A percentile compares a stretch with the other conserved stretches of the same genome.
These are phyloP conservation scores for Fragariocoptes setiger DNA, from an alignment of 1,140 invertebrate genomes.

Conservation along the genomic window DNA sequence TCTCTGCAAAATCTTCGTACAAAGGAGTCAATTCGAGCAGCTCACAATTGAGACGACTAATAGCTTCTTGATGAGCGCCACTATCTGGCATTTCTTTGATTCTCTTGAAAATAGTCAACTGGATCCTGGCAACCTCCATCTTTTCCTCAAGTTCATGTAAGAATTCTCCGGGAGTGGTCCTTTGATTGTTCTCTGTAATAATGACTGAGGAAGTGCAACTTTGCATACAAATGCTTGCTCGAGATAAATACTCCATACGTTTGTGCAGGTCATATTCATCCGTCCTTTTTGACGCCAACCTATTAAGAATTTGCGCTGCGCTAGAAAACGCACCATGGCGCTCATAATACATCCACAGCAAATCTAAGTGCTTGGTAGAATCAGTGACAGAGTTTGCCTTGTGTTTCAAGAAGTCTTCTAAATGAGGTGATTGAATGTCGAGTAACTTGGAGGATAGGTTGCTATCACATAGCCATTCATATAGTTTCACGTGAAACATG, in stretches of 20 bases:
- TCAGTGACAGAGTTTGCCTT: slow-evolving; percentile 18
- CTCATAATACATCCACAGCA: slow-evolving; percentile 87
- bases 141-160: slow-evolving; percentile 73
- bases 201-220: slow-evolving; percentile 38
- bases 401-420: slow-evolving; percentile 43
- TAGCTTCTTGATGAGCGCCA: slow-evolving; percentile 16
- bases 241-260: slow-evolving; percentile 56
- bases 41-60: slow-evolving; percentile 21
- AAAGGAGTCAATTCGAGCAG: slow-evolving; percentile 30
- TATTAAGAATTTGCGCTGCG: slow-evolving; percentile 63
- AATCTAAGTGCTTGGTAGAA: slow-evolving; percentile 31
- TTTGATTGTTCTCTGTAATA: slow-evolving; percentile 19
- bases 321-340: slow-evolving; percentile 58
- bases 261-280: slow-evolving; percentile 22
- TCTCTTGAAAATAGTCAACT: slow-evolving; percentile 27
- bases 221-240: slow-evolving; percentile 76
- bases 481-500: slow-evolving; percentile 54
- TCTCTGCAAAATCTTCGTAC: slow-evolving; percentile 24
- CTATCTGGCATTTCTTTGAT: slow-evolving; percentile 23
- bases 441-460: slow-evolving; percentile 40
- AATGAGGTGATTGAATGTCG: slow-evolving; percentile 31
- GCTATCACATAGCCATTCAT: slow-evolving; percentile 64
- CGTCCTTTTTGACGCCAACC: slow-evolving; percentile 46
- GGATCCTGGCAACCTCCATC: slow-evolving; percentile 48
- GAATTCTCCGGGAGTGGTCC: slow-evolving; percentile 29